phyloP scores from a whole-genome alignment of 2,888 invertebrate genomes.

The Bedellia somnulentella region DNA sequence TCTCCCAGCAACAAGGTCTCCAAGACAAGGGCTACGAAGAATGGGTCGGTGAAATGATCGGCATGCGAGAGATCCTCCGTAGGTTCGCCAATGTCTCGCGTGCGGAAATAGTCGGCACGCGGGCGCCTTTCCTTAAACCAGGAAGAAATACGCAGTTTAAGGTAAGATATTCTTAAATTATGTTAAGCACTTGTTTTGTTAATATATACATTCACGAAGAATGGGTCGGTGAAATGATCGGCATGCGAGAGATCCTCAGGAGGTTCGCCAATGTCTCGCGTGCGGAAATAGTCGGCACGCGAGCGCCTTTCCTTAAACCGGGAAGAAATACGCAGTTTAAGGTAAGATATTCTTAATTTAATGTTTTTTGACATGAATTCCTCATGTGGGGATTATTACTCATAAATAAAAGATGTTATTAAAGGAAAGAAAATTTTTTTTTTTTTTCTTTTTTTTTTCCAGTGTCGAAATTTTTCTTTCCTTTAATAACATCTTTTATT shows the following conservation, averaged over 20 bases:
- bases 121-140: slow-evolving; percentile 90
- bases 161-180: too few relatives aligned
- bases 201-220: too few relatives aligned
- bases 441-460: too few relatives aligned
- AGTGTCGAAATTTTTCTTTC: too few relatives aligned
- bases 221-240: slow-evolving; percentile 93
- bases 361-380: too few relatives aligned
- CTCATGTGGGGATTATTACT: too few relatives aligned
- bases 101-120: slow-evolving; percentile 81
- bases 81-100: slow-evolving; percentile 81
- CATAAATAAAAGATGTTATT: too few relatives aligned
- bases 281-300: slow-evolving; percentile 81
- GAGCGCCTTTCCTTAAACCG: slow-evolving; percentile 88
- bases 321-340: slow-evolving; percentile 91
- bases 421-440: too few relatives aligned
- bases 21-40: slow-evolving; percentile 90
- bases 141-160: slow-evolving; percentile 91
- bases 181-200: too few relatives aligned
- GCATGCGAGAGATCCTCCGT: slow-evolving; percentile 85
- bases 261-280: slow-evolving; percentile 81
- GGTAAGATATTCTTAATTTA: too few relatives aligned
- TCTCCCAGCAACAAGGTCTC: slow-evolving; percentile 75
- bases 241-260: slow-evolving; percentile 85
- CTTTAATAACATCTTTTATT: too few relatives aligned
- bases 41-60: slow-evolving; percentile 93